These are phyloP conservation scores for Sternotherus odoratus DNA, from an alignment of 2,797 vertebrate species.

Conservation along the genomic window DNA sequence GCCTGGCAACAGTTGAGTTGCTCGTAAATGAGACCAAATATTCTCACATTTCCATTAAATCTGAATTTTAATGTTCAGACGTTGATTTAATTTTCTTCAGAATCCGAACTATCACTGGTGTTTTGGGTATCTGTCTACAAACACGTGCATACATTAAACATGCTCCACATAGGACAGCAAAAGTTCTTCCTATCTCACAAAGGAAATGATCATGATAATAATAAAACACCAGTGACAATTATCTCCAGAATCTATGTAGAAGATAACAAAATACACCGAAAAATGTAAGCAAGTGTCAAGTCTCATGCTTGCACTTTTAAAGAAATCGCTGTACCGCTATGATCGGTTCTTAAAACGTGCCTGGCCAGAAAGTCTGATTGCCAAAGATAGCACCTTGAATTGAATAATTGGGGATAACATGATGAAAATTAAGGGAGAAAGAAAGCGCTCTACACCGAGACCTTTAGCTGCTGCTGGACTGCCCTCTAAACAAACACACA, in stretches of 20 bases:
- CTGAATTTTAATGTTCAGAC: neutral
- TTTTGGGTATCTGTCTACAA: neutral
- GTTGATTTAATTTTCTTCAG: neutral
- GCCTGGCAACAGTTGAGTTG: neutral
- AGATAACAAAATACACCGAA: neutral
- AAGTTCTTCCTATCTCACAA: neutral
- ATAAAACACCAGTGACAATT: neutral
- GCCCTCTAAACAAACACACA: neutral
- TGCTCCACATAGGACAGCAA: neutral
- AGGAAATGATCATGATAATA: neutral
- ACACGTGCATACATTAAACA: neutral
- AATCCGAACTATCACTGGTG: neutral
- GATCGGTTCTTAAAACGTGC: neutral
- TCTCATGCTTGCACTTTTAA: neutral
- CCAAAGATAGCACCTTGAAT: neutral
- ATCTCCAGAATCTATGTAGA: neutral
- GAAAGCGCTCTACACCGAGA: neutral
- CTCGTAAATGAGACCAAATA: slow-evolving; percentile 6
- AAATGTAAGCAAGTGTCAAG: neutral
- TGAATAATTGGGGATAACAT: neutral
- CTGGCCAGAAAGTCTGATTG: neutral
- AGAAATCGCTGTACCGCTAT: neutral
- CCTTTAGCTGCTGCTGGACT: neutral
- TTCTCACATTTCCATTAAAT: neutral
- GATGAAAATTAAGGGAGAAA: neutral